These are phyloP conservation scores for Pseudorhiza aurosa DNA, from an alignment of 30 jellyfish, hydroid and myxozoan genomes.

Conservation along the genomic window DNA sequence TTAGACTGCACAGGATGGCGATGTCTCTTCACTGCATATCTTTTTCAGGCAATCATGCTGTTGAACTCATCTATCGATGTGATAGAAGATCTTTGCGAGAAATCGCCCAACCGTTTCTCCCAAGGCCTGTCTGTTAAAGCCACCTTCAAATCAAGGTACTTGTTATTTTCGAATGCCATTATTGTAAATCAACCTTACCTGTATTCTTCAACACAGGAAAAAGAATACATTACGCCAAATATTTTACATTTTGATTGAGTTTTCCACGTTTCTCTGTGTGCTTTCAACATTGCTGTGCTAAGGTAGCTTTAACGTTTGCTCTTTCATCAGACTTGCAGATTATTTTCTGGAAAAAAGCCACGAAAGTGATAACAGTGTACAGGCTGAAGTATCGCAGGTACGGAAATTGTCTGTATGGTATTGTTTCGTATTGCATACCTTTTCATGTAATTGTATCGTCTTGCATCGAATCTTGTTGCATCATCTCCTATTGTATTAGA, in stretches of 20 bases:
- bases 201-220: too few species aligned
- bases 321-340: constrained; percentile 12
- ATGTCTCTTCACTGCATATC: too few species aligned
- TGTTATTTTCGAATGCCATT: too few species aligned
- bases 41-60: constrained; percentile 25
- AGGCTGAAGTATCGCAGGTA: constrained; percentile 8
- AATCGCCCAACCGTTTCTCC: constrained; percentile 20
- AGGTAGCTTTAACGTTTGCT: not conserved
- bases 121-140: constrained; percentile 4
- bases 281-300: not conserved
- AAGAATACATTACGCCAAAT: too few species aligned
- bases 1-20: too few species aligned
- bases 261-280: not conserved
- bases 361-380: not conserved
- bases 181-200: too few species aligned
- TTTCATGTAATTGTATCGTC: too few species aligned
- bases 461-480: too few species aligned
- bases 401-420: too few species aligned
- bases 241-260: too few species aligned
- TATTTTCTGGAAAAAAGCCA: not conserved
- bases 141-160: constrained; percentile 29
- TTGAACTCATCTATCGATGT: constrained; percentile 1
- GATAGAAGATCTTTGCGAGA: constrained; percentile 5
- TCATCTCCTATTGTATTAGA: too few species aligned
- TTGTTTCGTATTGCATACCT: too few species aligned